Evolutionary conservation across 2,797 vertebrate species (phyloP).

Genomic region (Myripristis jacobus): DNA sequence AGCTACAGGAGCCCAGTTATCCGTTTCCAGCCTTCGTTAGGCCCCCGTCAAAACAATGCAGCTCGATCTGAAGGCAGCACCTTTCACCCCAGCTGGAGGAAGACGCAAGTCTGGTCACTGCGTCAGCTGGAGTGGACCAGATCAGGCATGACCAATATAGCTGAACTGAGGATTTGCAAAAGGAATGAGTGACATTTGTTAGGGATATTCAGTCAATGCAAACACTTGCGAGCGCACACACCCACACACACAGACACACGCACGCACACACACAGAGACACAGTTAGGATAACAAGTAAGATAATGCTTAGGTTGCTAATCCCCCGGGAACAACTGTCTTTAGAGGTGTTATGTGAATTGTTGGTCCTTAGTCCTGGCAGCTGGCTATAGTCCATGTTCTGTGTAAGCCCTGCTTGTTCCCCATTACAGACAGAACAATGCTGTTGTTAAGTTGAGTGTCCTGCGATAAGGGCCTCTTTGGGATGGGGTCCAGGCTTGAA

Average conservation of each 20-base stretch:
- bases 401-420: neutral
- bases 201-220: neutral
- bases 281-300: neutral
- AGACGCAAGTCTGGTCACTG: neutral
- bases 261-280: slow-evolving; percentile 2
- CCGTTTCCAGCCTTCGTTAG: slow-evolving; percentile 47
- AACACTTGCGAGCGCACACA: neutral
- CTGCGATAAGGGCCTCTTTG: neutral
- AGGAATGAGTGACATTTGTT: neutral
- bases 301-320: neutral
- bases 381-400: neutral
- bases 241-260: neutral
- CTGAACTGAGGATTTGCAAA: neutral
- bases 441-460: neutral
- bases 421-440: neutral
- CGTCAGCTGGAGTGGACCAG: neutral
- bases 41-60: slow-evolving; percentile 25
- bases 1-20: slow-evolving; percentile 30
- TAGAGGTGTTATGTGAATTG: neutral
- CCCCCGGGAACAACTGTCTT: neutral
- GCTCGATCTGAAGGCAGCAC: slow-evolving; percentile 24
- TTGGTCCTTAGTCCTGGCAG: neutral
- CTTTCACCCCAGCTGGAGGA: slow-evolving; percentile 8
- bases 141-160: neutral
- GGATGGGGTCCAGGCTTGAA: neutral